phyloP scores from a whole-genome alignment of 1,140 invertebrate genomes.

The Leptinotarsa defecta region DNA sequence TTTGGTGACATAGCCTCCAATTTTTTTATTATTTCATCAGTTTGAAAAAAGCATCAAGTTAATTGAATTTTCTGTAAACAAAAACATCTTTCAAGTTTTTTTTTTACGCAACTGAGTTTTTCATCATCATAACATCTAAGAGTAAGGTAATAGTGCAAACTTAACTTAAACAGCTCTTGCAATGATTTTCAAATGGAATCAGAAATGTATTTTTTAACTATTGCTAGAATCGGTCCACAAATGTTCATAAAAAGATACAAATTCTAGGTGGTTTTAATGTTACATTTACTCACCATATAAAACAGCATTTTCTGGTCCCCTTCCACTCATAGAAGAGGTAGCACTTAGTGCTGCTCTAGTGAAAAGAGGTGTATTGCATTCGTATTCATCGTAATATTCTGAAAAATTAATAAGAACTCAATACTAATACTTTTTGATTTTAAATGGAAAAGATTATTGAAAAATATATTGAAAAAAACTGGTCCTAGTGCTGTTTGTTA shows the following conservation, averaged over 20 bases:
- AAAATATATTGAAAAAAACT: background rate
- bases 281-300: slow-evolving; percentile 72
- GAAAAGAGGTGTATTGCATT: slow-evolving; percentile 80
- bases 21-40: too few species aligned
- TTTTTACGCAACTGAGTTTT: too few species aligned
- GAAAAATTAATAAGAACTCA: slow-evolving; percentile 29
- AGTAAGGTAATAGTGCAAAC: too few species aligned
- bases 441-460: background rate
- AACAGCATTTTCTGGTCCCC: slow-evolving; percentile 80
- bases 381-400: slow-evolving; percentile 68
- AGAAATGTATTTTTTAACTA: background rate
- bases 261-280: background rate
- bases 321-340: slow-evolving; percentile 75
- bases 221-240: slow-evolving; percentile 19
- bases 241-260: background rate
- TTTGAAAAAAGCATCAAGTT: too few species aligned
- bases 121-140: too few species aligned
- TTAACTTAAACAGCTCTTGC: too few species aligned
- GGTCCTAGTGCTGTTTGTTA: background rate
- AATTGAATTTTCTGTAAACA: too few species aligned
- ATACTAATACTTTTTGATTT: too few species aligned
- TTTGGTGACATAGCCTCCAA: too few species aligned
- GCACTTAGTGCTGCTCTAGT: slow-evolving; percentile 73
- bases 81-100: too few species aligned
- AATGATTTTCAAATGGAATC: too few species aligned